Evolutionary conservation across 2,888 invertebrate genomes (phyloP).

Genomic region (Prenolepis imparis): DNA sequence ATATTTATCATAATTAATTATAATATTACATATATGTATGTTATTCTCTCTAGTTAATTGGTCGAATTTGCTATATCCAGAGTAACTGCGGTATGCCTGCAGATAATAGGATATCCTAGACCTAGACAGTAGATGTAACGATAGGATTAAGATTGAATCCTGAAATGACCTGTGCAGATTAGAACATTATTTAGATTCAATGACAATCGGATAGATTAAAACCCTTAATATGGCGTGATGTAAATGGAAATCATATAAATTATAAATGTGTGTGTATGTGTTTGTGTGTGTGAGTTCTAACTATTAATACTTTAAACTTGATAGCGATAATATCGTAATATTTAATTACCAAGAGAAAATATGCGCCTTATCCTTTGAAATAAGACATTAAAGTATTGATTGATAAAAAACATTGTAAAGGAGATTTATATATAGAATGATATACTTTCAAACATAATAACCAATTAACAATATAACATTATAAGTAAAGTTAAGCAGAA

Average conservation of each 20-base stretch:
- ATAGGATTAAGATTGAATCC: conserved; percentile 66
- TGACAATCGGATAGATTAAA: not conserved
- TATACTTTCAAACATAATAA: not conserved
- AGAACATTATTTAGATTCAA: not conserved
- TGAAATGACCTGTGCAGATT: conserved; percentile 24
- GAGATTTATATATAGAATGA: not conserved
- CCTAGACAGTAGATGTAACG: conserved; percentile 63
- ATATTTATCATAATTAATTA: not conserved
- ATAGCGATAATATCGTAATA: not conserved
- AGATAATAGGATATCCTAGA: conserved; percentile 73
- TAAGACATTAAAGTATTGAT: not conserved
- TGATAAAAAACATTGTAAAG: not conserved
- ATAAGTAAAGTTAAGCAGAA: not conserved
- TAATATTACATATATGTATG: not conserved
- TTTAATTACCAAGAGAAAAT: not conserved
- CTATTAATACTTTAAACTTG: not conserved
- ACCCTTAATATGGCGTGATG: not conserved
- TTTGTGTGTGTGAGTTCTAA: not conserved
- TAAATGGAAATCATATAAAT: not conserved
- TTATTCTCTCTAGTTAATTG: conserved; percentile 1
- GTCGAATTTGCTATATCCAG: conserved; percentile 16
- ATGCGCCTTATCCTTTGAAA: not conserved
- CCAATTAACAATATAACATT: not conserved
- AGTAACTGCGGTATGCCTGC: not conserved
- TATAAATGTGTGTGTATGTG: too few species aligned